Base-by-base conservation (phyloP, 2,797 vertebrate genomes). In the Myripristis jacobus region DNA sequence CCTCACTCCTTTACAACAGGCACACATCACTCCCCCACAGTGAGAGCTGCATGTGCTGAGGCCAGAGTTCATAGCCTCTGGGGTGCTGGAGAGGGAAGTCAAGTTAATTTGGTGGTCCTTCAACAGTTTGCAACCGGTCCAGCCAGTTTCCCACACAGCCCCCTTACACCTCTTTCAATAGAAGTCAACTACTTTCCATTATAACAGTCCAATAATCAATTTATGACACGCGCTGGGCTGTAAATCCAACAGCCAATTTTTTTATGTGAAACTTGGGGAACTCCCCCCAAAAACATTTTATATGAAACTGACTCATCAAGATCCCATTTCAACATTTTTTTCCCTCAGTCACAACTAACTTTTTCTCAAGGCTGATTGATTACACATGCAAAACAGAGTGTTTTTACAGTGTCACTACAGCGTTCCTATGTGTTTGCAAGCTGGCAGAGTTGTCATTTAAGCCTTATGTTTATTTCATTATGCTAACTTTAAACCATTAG, bases 51-150 rank as follows among this genome's bases (percentile, higher is more conserved):
- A 93, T 86, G 92, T 89, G 91, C 90, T 81, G 82, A 50, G 83
- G 87, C 81, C 91, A 92, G 80, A 73, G 76, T 92, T 91, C 89
- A 80, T 83, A 66, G 83, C 82, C 58, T 82, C 0, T 87, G 81
- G 87, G 81, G 90, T 83, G 85, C 88, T 91, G 91, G 91, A 78
- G 84, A 81, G 87, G 87, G 92, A 90, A 92, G 89, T 93, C 79
- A 91, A 85, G 91, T 86, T 88, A 92, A 90, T 88, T 91, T 92
- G 90, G 87, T 90, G 91, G 86, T 89, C 81, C 90, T 91, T 89
- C 87, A 78, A 91, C 91, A 94, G 94, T 90, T 92, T 88, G 79
- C 83, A 92, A 94, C 94, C 77, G 81, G 89, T 83, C 84, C 77
- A 85, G 90, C 86, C 76, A 62, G 90, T 92, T 91, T 83, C 84